These are phyloP conservation scores for Ylistrum balloti DNA, from an alignment of 1,140 invertebrate genomes.

Conservation along the genomic window DNA sequence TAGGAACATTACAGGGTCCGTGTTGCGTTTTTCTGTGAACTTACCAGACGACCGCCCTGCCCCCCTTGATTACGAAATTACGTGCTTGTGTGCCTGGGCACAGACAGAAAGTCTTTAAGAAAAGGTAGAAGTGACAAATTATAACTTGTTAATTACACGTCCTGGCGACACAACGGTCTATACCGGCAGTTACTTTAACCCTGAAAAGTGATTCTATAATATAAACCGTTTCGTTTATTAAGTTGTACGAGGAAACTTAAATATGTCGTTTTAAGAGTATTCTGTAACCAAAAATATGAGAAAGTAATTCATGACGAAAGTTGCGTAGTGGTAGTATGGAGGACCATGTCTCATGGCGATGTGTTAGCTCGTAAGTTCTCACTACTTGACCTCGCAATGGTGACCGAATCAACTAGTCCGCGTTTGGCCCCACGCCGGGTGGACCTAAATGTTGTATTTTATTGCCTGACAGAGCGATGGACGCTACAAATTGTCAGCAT, in stretches of 20 bases:
- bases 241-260: background rate
- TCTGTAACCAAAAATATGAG: no score
- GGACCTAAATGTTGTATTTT: background rate
- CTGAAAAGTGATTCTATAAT: background rate
- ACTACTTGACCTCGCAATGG: background rate
- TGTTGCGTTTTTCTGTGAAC: background rate
- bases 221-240: background rate
- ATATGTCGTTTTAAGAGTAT: no score
- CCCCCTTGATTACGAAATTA: slow-evolving; percentile 7
- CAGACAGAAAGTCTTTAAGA: background rate
- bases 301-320: no score
- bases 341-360: no score
- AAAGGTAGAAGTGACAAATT: background rate
- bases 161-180: background rate
- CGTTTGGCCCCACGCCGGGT: background rate
- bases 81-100: slow-evolving; percentile 4
- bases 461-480: background rate
- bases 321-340: no score
- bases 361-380: background rate
- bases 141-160: background rate
- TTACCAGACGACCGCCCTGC: background rate
- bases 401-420: background rate
- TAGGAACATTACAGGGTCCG: background rate
- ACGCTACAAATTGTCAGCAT: background rate
- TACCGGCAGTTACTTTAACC: background rate